A percentile compares a stretch with the other conserved stretches of the same genome.
These are phyloP conservation scores for Teinopalpus imperialis DNA, from an alignment of 2,888 invertebrate genomes.

Conservation along the genomic window DNA sequence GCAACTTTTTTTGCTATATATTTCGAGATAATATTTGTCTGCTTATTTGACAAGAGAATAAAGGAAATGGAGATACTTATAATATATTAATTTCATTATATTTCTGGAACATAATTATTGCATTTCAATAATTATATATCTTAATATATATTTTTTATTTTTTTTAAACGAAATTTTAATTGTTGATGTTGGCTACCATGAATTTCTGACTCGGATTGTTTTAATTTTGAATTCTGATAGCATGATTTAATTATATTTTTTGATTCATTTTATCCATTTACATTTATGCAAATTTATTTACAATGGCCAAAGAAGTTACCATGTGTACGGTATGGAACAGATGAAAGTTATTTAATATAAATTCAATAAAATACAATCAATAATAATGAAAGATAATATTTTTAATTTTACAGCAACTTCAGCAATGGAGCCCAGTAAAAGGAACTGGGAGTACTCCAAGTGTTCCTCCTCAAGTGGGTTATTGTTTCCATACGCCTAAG, in stretches of 20 bases:
- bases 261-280: slow-evolving; percentile 33
- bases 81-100: no score
- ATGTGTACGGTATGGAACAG: slow-evolving; percentile 67
- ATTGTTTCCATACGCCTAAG: slow-evolving; percentile 87
- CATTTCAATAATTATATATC: no score
- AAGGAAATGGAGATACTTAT: no score
- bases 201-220: slow-evolving; percentile 15
- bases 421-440: slow-evolving; percentile 88
- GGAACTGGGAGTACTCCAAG: slow-evolving; percentile 84
- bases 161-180: neutral
- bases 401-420: slow-evolving; percentile 84
- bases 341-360: slow-evolving; percentile 13
- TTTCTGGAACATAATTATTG: no score
- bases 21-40: no score
- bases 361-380: neutral
- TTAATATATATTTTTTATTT: no score
- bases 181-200: slow-evolving; percentile 4
- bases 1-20: no score
- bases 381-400: neutral
- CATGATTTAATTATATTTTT: slow-evolving; percentile 30
- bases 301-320: slow-evolving; percentile 73
- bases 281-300: slow-evolving; percentile 34
- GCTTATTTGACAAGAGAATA: no score
- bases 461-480: slow-evolving; percentile 84
- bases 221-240: slow-evolving; percentile 25